phyloP scores from a whole-genome alignment of 1,140 invertebrate genomes.

The Trichoplusia ni region DNA sequence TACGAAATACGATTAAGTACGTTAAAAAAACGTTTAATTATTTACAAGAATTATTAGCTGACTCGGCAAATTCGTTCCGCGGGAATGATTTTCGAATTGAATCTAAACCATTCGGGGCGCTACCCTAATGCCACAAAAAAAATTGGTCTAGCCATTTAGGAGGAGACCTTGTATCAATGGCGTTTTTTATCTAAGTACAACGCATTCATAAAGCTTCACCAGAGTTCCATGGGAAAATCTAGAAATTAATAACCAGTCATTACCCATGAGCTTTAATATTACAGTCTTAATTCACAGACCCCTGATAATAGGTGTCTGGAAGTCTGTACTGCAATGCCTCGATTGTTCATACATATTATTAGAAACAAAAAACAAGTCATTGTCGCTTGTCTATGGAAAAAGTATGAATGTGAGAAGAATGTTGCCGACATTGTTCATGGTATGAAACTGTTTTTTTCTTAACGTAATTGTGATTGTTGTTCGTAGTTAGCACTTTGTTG shows the following conservation, averaged over 20 bases:
- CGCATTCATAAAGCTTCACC: too few relatives aligned
- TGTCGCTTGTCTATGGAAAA: slow-evolving; percentile 2
- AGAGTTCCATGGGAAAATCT: too few relatives aligned
- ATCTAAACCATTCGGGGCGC: too few relatives aligned
- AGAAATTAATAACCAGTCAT: neutral
- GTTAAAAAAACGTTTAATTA: too few relatives aligned
- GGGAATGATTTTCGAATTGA: too few relatives aligned
- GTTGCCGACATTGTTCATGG: slow-evolving; percentile 4
- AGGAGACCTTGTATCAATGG: too few relatives aligned
- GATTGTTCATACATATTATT: slow-evolving; percentile 23
- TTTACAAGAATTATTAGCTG: too few relatives aligned
- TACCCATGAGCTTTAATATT: neutral
- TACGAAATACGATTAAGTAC: too few relatives aligned
- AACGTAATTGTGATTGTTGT: slow-evolving; percentile 17
- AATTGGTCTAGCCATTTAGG: too few relatives aligned
- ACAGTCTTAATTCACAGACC: neutral
- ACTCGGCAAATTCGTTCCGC: too few relatives aligned
- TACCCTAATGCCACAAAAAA: too few relatives aligned
- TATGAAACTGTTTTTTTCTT: slow-evolving; percentile 15
- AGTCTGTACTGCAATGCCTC: slow-evolving; percentile 16
- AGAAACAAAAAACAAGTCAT: slow-evolving; percentile 8
- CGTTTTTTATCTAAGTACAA: too few relatives aligned
- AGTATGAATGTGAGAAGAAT: slow-evolving; percentile 17
- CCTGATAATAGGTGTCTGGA: neutral
- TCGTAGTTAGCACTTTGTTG: neutral